Evolutionary conservation across 2,888 invertebrate species (phyloP), one percentile per base, ranked within the genome.

Genomic region (Acrobeloides nanus): DNA sequence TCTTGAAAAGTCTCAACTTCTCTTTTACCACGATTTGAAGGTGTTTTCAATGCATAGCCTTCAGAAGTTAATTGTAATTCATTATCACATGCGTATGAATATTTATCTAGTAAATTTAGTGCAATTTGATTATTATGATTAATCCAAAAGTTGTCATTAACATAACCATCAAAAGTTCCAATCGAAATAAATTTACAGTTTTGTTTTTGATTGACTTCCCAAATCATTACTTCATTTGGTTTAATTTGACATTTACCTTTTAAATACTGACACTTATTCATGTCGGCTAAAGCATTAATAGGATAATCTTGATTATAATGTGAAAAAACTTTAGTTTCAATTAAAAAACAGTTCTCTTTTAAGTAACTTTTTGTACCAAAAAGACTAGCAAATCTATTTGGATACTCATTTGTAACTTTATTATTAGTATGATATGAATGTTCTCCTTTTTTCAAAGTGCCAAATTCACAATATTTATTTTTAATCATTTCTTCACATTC

Each of bases 401-500:
- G 59, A 60, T 57, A 61, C 26, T 61, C 57, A 38, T 25, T 46
- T 20, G 37, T 24, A 23, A 55, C 38, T 52, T 61, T 62, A 49
- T 60, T 60, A 46, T 52, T 62, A n/a, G 57, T 61, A 40, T 29
- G 38, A 37, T 35, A 61, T 12, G 40, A 47, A 15, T 44, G 26
- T 4, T 15, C 40, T 35, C 51, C 38, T 38, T 59, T 49, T 17
- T 15, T 18, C 33, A 59, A 35, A 4, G 23, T 53, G 29, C 59
- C 59, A 42, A 48, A 59, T 4, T 45, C 50, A 51, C 59, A 59
- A 38, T 54, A 46, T 33, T 59, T 59, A 8, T 20, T 52, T n/a
- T n/a, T n/a, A n/a, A 59, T 55, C 57, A 38, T 42, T 48, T 59
- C 57, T 55, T 48, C 55, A 59, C 57, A 59, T 40, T 59, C 59